These are phyloP conservation scores for Protobothrops mucrosquamatus DNA, from an alignment of 2,113 vertebrate species.

Conservation along the genomic window DNA sequence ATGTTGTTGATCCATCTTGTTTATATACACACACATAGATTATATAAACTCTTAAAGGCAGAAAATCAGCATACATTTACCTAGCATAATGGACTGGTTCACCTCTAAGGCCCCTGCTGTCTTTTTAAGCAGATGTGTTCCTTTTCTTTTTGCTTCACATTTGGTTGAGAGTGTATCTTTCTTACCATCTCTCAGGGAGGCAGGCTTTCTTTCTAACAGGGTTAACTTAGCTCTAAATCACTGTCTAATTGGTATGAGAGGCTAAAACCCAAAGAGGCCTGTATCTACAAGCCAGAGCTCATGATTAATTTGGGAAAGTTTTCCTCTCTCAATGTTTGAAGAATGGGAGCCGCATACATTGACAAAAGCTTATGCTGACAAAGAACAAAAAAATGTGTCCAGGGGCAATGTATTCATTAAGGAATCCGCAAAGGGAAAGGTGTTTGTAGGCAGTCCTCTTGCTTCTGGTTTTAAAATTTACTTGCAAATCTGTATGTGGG, in stretches of 20 bases:
- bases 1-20: no score
- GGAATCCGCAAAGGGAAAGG: not conserved
- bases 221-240: constrained; percentile 25
- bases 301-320: constrained; percentile 27
- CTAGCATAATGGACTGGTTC: not conserved
- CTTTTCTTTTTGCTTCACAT: not conserved
- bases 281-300: constrained; percentile 24
- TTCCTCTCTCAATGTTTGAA: not conserved
- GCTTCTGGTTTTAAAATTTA: constrained; percentile 20
- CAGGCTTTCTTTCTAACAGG: constrained; percentile 14
- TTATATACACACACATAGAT: not conserved
- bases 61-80: not conserved
- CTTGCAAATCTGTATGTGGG: not conserved
- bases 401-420: not conserved
- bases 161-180: not conserved
- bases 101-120: not conserved
- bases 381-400: constrained; percentile 21
- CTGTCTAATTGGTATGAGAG: constrained; percentile 32
- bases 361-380: constrained; percentile 25
- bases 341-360: not conserved
- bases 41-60: not conserved
- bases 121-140: not conserved
- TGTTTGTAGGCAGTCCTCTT: not conserved
- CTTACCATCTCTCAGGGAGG: not conserved
- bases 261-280: constrained; percentile 23